Evolutionary conservation across 1,140 invertebrate genomes (phyloP).

Genomic region (Cataglyphis hispanica): DNA sequence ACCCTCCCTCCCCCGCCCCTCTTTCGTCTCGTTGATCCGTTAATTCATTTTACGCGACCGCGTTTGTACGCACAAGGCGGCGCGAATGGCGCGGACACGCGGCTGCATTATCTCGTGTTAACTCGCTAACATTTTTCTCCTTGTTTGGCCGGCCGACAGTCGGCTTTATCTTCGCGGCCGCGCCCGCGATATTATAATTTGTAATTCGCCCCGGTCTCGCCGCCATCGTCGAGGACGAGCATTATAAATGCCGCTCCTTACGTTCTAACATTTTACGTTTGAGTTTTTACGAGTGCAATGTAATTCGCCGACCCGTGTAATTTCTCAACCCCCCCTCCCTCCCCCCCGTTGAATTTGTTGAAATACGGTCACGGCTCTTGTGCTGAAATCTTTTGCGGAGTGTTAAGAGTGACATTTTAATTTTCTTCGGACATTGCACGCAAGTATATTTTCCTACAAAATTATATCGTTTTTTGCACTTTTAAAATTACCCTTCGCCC

Average conservation of each 20-base stretch:
- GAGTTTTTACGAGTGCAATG: background rate
- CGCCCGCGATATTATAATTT: slow-evolving; percentile 32
- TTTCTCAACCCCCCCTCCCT: too few species aligned
- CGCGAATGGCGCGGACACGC: slow-evolving; percentile 41
- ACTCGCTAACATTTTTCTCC: slow-evolving; percentile 11
- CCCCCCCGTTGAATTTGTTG: background rate
- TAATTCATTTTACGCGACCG: slow-evolving; percentile 41
- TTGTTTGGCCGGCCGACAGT: slow-evolving; percentile 34
- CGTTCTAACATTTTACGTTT: slow-evolving; percentile 17
- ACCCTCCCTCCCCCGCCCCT: background rate
- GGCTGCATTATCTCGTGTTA: slow-evolving; percentile 52
- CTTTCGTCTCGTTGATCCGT: slow-evolving; percentile 41
- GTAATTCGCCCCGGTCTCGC: slow-evolving; percentile 10
- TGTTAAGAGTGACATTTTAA: background rate
- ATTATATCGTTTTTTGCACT: background rate
- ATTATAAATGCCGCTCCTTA: slow-evolving; percentile 6
- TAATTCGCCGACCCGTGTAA: background rate
- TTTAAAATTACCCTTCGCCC: background rate
- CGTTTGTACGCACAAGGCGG: background rate
- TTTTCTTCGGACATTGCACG: background rate
- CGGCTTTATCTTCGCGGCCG: slow-evolving; percentile 8
- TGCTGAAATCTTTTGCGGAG: background rate
- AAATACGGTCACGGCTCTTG: background rate
- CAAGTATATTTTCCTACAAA: background rate
- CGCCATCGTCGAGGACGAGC: background rate